Base-by-base conservation (phyloP, 2,888 invertebrate genomes). In the Caenorhabditis sp. region DNA sequence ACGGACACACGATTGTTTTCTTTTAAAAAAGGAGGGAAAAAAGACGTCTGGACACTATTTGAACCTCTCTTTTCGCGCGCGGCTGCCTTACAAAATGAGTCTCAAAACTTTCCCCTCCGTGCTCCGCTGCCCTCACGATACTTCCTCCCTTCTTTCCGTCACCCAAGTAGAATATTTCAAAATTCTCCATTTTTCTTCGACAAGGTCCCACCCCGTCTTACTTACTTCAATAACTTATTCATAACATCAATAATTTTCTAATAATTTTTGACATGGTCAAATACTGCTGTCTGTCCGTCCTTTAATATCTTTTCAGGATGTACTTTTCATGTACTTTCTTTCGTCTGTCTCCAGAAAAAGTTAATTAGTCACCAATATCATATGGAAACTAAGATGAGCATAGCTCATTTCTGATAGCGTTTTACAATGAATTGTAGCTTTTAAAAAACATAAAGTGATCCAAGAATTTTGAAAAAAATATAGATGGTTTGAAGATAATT, bases 1-100 rank as follows among this genome's bases (percentile, higher is more conserved):
- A 40, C 40, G 26, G 65, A 74, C n/a, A n/a, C n/a, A n/a, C 60
- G 60, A 74, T 74, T 74, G 65, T 74, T 65, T 74, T 74, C 70
- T 74, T 67, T 74, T 20, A 32, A 44, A 58, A 69, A 69, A 47
- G 24, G 40, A 13, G 22, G 62, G n/a, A 32, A 55, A 72, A 56
- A 53, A 62, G 22, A 22, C 35, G 56, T 47, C 64, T 65, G 72
- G 64, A 58, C 64, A 72, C 50, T 47, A 56, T 24, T 72, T 72
- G 32, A 37, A 72, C 56, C 50, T 72, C 64, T 65, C 50, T 64
- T 72, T 67, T 64, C 47, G 18, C 55, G 13, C 20, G 24, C 70
- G 55, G 18, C 44, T 28, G 50, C 13, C 32, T 70, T 20, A 26
- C 24, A 51, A 53, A 71, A 51, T 53, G 26, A 51, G 24, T 44